Evolutionary conservation across 1,140 invertebrate species (phyloP).

Genomic region (Drosophila hydei): DNA sequence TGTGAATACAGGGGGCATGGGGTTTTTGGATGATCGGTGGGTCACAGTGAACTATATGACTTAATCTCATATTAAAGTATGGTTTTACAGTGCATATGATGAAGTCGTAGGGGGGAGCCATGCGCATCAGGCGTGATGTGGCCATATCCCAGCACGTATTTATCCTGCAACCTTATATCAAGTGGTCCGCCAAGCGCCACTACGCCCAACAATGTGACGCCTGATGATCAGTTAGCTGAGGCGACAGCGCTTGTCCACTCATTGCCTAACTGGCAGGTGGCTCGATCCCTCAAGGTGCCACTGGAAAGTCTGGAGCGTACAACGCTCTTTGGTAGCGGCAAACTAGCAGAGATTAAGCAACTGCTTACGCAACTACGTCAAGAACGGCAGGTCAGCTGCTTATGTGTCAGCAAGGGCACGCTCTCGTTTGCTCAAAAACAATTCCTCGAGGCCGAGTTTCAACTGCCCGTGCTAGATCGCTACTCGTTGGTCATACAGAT

Average conservation of each 20-base stretch:
- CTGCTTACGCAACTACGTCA: slow-evolving; percentile 59
- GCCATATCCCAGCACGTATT: slow-evolving; percentile 84
- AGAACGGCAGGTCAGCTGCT: slow-evolving; percentile 85
- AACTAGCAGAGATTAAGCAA: slow-evolving; percentile 86
- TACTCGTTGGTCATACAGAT: slow-evolving; percentile 94
- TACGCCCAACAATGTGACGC: slow-evolving; percentile 82
- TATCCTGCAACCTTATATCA: slow-evolving; percentile 91
- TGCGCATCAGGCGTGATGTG: slow-evolving; percentile 69
- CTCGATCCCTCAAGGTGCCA: slow-evolving; percentile 86
- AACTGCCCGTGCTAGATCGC: slow-evolving; percentile 90
- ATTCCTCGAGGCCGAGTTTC: slow-evolving; percentile 86
- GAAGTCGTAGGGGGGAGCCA: slow-evolving; percentile 80
- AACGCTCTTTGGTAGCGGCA: slow-evolving; percentile 88
- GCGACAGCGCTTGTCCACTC: slow-evolving; percentile 89
- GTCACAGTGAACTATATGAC: background rate
- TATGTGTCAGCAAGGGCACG: slow-evolving; percentile 91
- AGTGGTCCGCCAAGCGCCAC: slow-evolving; percentile 87
- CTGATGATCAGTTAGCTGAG: slow-evolving; percentile 89
- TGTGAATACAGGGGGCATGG: slow-evolving; percentile 35
- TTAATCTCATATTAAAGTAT: background rate
- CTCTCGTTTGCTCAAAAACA: slow-evolving; percentile 87
- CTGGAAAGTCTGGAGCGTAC: slow-evolving; percentile 86
- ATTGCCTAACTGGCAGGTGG: slow-evolving; percentile 89
- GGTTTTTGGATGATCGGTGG: slow-evolving; percentile 73
- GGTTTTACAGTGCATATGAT: slow-evolving; percentile 82